Evolutionary conservation across 2,888 invertebrate species (phyloP).

Genomic region (Hybos culiciformis): DNA sequence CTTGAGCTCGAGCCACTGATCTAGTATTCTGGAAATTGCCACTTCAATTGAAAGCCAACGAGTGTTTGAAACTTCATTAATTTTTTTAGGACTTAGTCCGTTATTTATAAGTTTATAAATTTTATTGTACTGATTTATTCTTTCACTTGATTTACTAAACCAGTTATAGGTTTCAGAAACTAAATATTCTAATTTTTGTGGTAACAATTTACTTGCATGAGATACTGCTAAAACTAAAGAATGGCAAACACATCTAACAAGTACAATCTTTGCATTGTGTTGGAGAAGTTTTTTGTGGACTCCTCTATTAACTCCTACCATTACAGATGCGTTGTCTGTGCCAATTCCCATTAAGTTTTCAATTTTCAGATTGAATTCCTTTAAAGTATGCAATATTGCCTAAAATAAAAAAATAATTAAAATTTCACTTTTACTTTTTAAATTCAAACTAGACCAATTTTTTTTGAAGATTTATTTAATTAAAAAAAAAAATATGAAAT

Average conservation of each 20-base stretch:
- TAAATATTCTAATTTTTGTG: slow-evolving; percentile 2
- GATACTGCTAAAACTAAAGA: neutral
- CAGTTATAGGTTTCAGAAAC: slow-evolving; percentile 14
- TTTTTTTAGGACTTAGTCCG: slow-evolving; percentile 17
- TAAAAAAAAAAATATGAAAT: too few species aligned
- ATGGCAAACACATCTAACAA: slow-evolving; percentile 4
- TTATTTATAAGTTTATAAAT: slow-evolving; percentile 17
- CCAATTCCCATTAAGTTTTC: neutral
- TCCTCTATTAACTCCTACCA: slow-evolving; percentile 6
- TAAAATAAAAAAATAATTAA: too few species aligned
- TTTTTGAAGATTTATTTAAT: too few species aligned
- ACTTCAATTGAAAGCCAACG: slow-evolving; percentile 18
- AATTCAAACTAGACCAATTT: too few species aligned
- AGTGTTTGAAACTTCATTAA: slow-evolving; percentile 14
- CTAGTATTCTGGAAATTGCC: neutral
- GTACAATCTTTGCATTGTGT: neutral
- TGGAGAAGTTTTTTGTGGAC: neutral
- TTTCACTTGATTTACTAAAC: neutral
- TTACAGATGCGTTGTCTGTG: slow-evolving; percentile 6
- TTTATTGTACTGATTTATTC: slow-evolving; percentile 13
- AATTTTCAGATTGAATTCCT: slow-evolving; percentile 1
- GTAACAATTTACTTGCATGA: neutral
- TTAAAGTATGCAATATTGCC: too few species aligned
- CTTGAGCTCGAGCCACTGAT: slow-evolving; percentile 1
- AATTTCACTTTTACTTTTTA: too few species aligned